Conservation (phyloP, 2,888 invertebrate genomes). For the Drosophila conformis region DNA sequence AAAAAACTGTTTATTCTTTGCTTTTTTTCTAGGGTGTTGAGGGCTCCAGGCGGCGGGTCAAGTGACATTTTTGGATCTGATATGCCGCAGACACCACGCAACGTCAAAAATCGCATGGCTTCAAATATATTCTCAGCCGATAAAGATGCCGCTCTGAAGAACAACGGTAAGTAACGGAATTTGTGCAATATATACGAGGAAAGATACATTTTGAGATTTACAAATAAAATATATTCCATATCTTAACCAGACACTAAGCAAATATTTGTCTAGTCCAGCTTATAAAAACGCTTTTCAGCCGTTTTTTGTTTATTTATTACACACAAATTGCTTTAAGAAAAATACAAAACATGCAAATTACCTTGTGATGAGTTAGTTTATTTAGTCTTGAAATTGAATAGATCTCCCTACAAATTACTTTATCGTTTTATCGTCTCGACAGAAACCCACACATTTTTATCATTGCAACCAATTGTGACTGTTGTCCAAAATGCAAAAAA, state of each 20-base stretch:
- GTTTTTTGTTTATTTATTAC: slow-evolving; percentile 21
- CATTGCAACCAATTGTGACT: not conserved
- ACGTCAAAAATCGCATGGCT: slow-evolving; percentile 84
- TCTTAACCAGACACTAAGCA: slow-evolving; percentile 2
- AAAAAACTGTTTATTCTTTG: slow-evolving; percentile 4
- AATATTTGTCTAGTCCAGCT: slow-evolving; percentile 2
- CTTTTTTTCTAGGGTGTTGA: slow-evolving; percentile 86
- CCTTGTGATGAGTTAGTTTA: not conserved
- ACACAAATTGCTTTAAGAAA: not conserved
- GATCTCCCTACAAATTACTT: not conserved
- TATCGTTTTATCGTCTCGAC: not conserved
- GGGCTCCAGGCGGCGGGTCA: slow-evolving; percentile 88
- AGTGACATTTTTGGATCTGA: slow-evolving; percentile 86
- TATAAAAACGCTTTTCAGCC: slow-evolving; percentile 21
- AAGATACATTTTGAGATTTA: not conserved
- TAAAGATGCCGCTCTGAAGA: slow-evolving; percentile 81
- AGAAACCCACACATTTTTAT: not conserved
- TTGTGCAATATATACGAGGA: not conserved
- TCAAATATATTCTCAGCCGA: slow-evolving; percentile 85
- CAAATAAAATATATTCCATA: not conserved
- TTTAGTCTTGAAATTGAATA: not conserved
- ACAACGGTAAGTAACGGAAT: slow-evolving; percentile 80
- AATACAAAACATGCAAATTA: not conserved
- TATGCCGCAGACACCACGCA: slow-evolving; percentile 83
- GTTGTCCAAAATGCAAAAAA: slow-evolving; percentile 5